Base-by-base conservation (phyloP, 2,113 vertebrate genomes). In the Hemichromis elongatus region DNA sequence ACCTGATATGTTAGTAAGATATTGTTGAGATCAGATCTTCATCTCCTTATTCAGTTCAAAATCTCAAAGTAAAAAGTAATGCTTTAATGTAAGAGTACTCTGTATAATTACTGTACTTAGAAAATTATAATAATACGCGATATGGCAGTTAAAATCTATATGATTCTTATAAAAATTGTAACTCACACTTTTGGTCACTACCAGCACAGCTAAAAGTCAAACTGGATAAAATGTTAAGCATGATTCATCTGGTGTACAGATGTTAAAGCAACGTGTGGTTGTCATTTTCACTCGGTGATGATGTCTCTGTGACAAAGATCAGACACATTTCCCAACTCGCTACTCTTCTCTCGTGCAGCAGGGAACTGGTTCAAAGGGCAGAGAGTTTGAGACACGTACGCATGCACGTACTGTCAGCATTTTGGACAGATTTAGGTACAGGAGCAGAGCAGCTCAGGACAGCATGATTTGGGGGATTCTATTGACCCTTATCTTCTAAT, bases 251-350 rank as follows among this genome's bases (percentile, higher is more conserved):
- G 82, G 16, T 50, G 13, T 30, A 19, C 68, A 50, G n/a, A 77
- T 61, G 68, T 13, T 63, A 37, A 21, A 55, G 14, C 35, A n/a
- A 16, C 53, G 56, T 45, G 80, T 24, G 61, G 50, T 73, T 81
- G 54, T n/a, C 87, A 47, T 53, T 88, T 81, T 82, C 56, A 26
- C 83, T 40, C 18, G 59, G 50, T 35, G 77, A 10, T 35, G 50
- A 50, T 81, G 84, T 88, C 77, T 90, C 77, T 86, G 90, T 92
- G 84, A 82, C 90, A 94, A 90, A 93, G 91, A 92, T 90, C 91
- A 94, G 87, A 92, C 90, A 33, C 73, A 79, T 94, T 93, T 89
- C 93, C 80, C 88, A 94, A 93, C 73, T 78, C 6, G 30, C 28
- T 86, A 4, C 24, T 80, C 13, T 77, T 45, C 33, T 30, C 63